These are phyloP conservation scores for Calephelis perditalis DNA, from an alignment of 2,888 invertebrate genomes.

Conservation along the genomic window DNA sequence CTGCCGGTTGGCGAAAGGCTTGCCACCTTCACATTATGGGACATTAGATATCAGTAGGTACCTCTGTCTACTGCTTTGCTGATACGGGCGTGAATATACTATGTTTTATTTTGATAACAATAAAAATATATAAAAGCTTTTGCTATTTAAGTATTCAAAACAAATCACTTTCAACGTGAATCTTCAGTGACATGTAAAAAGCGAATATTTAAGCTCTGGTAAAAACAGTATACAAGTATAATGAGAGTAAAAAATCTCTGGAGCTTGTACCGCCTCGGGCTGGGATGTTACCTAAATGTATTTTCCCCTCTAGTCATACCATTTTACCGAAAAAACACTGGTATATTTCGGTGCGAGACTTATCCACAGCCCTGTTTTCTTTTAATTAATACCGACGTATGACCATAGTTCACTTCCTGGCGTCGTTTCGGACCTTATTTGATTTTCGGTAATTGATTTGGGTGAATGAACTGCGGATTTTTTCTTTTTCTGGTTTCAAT, in stretches of 20 bases:
- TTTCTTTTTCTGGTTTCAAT: too few relatives aligned
- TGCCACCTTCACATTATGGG: too few relatives aligned
- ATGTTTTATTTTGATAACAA: too few relatives aligned
- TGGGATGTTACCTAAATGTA: slow-evolving; percentile 26
- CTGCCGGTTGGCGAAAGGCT: too few relatives aligned
- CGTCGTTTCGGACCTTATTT: background rate
- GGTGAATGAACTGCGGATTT: too few relatives aligned
- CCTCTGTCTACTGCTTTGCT: too few relatives aligned
- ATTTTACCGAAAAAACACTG: slow-evolving; percentile 29
- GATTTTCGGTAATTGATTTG: background rate
- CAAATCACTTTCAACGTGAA: too few relatives aligned
- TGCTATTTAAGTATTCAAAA: too few relatives aligned
- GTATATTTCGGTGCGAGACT: slow-evolving; percentile 27
- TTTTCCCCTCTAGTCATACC: slow-evolving; percentile 25
- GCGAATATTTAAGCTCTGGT: background rate
- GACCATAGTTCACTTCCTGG: slow-evolving; percentile 20
- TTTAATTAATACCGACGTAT: slow-evolving; percentile 31
- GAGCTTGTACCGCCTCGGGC: slow-evolving; percentile 31
- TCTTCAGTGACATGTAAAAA: too few relatives aligned
- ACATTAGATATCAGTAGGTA: too few relatives aligned
- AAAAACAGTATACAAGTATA: slow-evolving; percentile 20
- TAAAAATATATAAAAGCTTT: too few relatives aligned
- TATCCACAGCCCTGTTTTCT: slow-evolving; percentile 31
- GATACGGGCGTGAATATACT: too few relatives aligned
- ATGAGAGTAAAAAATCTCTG: slow-evolving; percentile 26